Evolutionary conservation across 2,888 invertebrate genomes (phyloP).

Genomic region (Teleiodes luculella): DNA sequence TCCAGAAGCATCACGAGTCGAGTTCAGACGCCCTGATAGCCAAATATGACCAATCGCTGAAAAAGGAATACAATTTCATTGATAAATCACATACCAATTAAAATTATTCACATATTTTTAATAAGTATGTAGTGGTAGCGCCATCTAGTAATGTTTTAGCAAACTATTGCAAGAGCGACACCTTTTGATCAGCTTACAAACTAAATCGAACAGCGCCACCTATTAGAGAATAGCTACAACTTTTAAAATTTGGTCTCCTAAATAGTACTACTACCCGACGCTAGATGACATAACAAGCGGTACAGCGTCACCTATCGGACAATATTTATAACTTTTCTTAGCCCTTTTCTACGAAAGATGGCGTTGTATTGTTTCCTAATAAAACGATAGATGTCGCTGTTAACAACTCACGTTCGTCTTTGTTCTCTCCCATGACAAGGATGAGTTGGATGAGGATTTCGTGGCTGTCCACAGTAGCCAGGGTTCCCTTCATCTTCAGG

Average conservation of each 20-base stretch:
- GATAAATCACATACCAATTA: neutral
- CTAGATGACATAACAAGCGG: slow-evolving; percentile 14
- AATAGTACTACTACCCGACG: neutral
- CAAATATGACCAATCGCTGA: slow-evolving; percentile 65
- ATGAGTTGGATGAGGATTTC: slow-evolving; percentile 56
- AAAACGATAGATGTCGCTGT: neutral
- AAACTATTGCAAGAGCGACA: neutral
- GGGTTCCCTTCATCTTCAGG: slow-evolving; percentile 53
- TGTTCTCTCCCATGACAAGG: slow-evolving; percentile 65
- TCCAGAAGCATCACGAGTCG: slow-evolving; percentile 51
- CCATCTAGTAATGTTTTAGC: neutral
- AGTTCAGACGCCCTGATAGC: slow-evolving; percentile 63
- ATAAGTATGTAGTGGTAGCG: neutral
- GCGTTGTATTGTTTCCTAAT: neutral
- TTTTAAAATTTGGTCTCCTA: neutral
- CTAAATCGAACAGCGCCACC: neutral
- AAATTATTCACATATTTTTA: too few species aligned
- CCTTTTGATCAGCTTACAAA: neutral
- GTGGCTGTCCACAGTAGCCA: slow-evolving; percentile 51
- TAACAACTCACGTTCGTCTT: slow-evolving; percentile 48
- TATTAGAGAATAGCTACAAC: neutral
- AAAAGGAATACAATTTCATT: slow-evolving; percentile 16
- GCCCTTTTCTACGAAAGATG: neutral
- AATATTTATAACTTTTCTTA: neutral
- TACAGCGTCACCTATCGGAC: neutral